Conservation (phyloP, 2,888 invertebrate genomes). For the Netelia fuscicornis region DNA sequence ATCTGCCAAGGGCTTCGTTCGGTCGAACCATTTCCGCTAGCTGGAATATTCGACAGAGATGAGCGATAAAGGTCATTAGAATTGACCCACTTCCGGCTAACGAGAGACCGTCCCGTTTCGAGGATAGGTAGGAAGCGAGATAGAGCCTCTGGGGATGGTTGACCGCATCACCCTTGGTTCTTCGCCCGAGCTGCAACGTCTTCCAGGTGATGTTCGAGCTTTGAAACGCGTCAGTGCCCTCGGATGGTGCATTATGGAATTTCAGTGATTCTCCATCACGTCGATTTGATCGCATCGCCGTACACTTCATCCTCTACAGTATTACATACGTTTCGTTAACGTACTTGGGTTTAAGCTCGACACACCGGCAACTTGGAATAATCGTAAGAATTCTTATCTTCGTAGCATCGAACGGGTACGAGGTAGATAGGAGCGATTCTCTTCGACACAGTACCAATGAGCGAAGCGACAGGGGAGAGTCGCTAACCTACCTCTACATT, state of each 20-base stretch:
- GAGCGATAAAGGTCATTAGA: conserved; percentile 14
- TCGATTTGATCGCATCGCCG: background rate
- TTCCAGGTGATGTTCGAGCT: background rate
- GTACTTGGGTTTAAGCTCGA: no score
- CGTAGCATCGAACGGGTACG: conserved; percentile 28
- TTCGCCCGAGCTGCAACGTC: background rate
- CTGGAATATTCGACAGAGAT: background rate
- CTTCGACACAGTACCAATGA: background rate
- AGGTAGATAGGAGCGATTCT: conserved; percentile 20
- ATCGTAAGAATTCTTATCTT: background rate
- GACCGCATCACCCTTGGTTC: conserved; percentile 28
- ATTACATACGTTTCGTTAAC: background rate
- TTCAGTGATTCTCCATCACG: background rate
- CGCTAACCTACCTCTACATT: conserved; percentile 73
- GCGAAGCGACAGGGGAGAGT: conserved; percentile 17
- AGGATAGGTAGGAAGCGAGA: conserved; percentile 9
- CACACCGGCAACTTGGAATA: background rate
- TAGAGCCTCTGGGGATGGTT: conserved; percentile 31
- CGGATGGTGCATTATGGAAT: background rate
- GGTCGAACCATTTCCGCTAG: background rate
- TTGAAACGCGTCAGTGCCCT: background rate
- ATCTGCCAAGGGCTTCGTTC: background rate
- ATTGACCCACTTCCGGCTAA: conserved; percentile 47
- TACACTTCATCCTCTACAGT: background rate
- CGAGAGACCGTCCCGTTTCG: background rate